Conservation (phyloP, 2,113 vertebrate genomes). For the Corythoichthys intestinalis region DNA sequence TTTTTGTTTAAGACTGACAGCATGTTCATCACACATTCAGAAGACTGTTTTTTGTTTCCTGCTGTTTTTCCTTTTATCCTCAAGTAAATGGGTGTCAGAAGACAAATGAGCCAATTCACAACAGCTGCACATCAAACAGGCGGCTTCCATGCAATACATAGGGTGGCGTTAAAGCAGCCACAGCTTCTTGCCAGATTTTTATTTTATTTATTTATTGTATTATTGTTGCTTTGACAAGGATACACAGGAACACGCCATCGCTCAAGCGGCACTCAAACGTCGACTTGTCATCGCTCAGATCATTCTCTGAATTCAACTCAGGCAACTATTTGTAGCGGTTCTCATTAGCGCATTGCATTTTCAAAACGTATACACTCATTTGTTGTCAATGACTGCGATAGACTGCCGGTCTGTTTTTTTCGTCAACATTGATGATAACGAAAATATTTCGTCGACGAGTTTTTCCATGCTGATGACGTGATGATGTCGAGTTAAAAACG, state of each 20-base stretch:
- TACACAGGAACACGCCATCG: slow-evolving; percentile 40
- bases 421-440: too few relatives aligned
- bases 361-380: slow-evolving; percentile 34
- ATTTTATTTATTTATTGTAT: slow-evolving; percentile 2
- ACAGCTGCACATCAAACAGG: slow-evolving; percentile 61
- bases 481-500: too few relatives aligned
- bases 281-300: slow-evolving; percentile 21
- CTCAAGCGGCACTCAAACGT: slow-evolving; percentile 19
- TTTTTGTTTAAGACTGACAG: slow-evolving; percentile 58
- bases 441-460: too few relatives aligned
- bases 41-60: slow-evolving; percentile 55
- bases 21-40: slow-evolving; percentile 57
- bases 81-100: slow-evolving; percentile 63
- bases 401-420: too few relatives aligned
- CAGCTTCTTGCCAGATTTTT: slow-evolving; percentile 25
- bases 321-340: slow-evolving; percentile 55
- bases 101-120: slow-evolving; percentile 62
- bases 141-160: slow-evolving; percentile 43
- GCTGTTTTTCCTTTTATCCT: slow-evolving; percentile 55
- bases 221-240: slow-evolving; percentile 32
- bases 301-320: slow-evolving; percentile 18
- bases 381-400: too few relatives aligned
- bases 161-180: slow-evolving; percentile 54
- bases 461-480: too few relatives aligned
- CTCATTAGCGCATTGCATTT: slow-evolving; percentile 62